Evolutionary conservation across 2,797 vertebrate genomes (phyloP), one percentile per base, ranked within the genome.

Genomic region (Distichodus sexfasciatus): DNA sequence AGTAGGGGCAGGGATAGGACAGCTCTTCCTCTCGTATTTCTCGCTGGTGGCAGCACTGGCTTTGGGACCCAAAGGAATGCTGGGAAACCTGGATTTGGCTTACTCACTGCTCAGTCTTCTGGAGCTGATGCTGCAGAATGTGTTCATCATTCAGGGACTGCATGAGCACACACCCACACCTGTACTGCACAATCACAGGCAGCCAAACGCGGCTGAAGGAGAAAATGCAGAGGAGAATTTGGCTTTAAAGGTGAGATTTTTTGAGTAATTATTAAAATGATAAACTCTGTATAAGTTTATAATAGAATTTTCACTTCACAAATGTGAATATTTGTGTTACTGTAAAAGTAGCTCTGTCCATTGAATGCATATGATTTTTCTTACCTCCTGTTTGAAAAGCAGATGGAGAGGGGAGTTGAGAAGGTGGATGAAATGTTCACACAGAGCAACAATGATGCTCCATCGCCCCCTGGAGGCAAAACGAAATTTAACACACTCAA

Each of bases 61-160:
- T 44, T 79, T 85, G 0, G 79, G 78, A 11, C 71, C 87, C 0
- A 24, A n/a, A 0, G 80, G 83, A 9, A 26, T 74, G 35, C 28
- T 95, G 77, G 91, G 89, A 72, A 75, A 78, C n/a, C 90, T 98
- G 10, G 91, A 93, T 76, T 82, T 96, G 58, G 87, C 89, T 58
- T 94, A 93, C 74, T 93, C 94, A 0, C 72, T 95, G 50, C 82
- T 94, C 68, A 87, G 92, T 36, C 90, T 97, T 73, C 69, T 95
- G 72, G 92, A 97, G 84, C 90, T 92, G 73, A 79, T 95, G 36
- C 82, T 91, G 8, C 95, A 98, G 78, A 98, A 95, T 17, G 77
- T 95, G 81, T 97, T 96, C 79, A 94, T 97, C 74, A 94, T 98
- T 0, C 89, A 95, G 0, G 94, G 94, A 14, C 91, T 97, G 62